A percentile compares a stretch with the other conserved stretches of the same genome.
Conservation (phyloP, 1,140 invertebrate species). For the Drosophila bocqueti region DNA sequence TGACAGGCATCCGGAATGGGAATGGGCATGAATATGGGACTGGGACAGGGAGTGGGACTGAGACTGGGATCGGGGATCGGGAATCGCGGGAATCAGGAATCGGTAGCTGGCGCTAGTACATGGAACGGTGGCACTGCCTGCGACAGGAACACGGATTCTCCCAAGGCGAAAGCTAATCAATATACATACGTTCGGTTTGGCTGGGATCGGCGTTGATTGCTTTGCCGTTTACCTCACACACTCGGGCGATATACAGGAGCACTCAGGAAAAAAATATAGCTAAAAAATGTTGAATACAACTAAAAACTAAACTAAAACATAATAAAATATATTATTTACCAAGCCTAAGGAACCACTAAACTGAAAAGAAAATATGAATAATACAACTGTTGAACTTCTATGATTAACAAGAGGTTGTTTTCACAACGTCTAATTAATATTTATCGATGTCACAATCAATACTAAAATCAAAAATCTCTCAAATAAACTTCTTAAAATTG, state of each 20-base stretch:
- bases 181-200: conserved; percentile 57
- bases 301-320: too few species aligned
- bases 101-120: conserved; percentile 79
- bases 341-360: too few species aligned
- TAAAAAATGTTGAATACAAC: neutral
- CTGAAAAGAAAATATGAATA: neutral
- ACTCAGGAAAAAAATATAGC: conserved; percentile 2
- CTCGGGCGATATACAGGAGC: conserved; percentile 12
- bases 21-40: conserved; percentile 19
- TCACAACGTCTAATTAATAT: neutral
- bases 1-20: conserved; percentile 36
- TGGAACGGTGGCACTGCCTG: conserved; percentile 71
- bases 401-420: too few species aligned
- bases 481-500: neutral
- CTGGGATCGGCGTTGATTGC: conserved; percentile 54
- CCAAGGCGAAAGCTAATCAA: conserved; percentile 77
- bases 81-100: conserved; percentile 24
- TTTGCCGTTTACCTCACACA: conserved; percentile 35
- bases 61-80: conserved; percentile 13
- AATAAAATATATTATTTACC: neutral
- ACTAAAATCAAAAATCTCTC: neutral
- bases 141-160: conserved; percentile 73
- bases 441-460: neutral
- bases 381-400: neutral
- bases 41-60: conserved; percentile 1